Conservation (phyloP, 2,888 invertebrate genomes). For the Ornithoptera alexandrae region DNA sequence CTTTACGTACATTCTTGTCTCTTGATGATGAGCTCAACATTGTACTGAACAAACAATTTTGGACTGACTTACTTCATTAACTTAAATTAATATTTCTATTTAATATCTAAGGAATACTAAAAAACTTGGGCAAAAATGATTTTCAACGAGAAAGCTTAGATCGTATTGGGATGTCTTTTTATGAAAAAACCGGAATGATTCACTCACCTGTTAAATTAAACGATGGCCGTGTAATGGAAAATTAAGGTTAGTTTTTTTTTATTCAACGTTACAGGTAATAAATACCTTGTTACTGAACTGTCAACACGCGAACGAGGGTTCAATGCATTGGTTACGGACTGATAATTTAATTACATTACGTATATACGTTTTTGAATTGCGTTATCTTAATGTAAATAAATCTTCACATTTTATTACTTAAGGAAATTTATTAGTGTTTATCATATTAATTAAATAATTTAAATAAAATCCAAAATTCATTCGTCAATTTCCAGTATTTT, state of each 20-base stretch:
- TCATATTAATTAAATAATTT: background rate
- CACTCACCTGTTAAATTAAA: constrained; percentile 27
- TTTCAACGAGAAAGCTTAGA: background rate
- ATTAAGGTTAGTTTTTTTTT: constrained; percentile 8
- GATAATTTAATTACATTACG: constrained; percentile 12
- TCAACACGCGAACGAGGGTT: constrained; percentile 19
- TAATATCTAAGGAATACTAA: background rate
- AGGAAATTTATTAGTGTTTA: background rate
- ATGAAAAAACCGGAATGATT: constrained; percentile 13
- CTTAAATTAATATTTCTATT: background rate
- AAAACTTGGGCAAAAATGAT: no score
- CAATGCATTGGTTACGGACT: constrained; percentile 12
- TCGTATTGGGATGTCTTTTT: constrained; percentile 11
- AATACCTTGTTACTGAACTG: constrained; percentile 23
- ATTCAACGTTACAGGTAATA: constrained; percentile 5
- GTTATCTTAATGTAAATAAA: background rate
- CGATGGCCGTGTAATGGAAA: constrained; percentile 33
- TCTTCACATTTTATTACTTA: background rate
- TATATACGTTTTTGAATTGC: background rate
- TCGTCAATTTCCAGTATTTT: background rate
- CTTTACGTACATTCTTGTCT: no score
- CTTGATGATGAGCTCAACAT: no score
- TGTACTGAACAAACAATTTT: no score
- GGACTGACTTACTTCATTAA: background rate
- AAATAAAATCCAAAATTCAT: background rate